Evolutionary conservation across 2,113 vertebrate genomes (phyloP), one percentile per base, ranked within the genome.

Genomic region (Ciconia stormi): DNA sequence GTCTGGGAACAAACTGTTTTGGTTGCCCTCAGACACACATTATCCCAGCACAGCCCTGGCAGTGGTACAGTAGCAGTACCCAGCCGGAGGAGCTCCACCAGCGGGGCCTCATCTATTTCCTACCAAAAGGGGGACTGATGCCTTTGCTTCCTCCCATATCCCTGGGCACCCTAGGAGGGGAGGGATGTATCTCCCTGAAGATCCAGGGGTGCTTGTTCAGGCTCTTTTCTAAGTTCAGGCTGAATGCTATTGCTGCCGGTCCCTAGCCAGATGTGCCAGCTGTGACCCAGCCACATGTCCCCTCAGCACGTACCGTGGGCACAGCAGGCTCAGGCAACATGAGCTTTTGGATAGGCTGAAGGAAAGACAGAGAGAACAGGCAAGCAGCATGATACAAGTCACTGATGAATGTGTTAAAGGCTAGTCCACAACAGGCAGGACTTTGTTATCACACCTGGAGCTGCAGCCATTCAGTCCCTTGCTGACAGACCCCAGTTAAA

Each of bases 1-100:
- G 85, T 85, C 92, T 93, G 95, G 90, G 96, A 96, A 93, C 74
- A 92, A 87, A 52, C 89, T 56, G 84, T 72, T 96, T 96, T 82
- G 9, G 32, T 90, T 92, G 82, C 74, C 96, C 62, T 95, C 89
- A 82, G 89, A 94, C 81, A 84, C 22, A 22, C 36, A 74, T 84
- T 71, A 87, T 50, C 77, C 77, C 38, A 62, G 69, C 59, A 47
- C 10, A 66, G 76, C 61, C 56, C 66, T 80, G 81, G 61, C 49
- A 69, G 84, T 0, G 0, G 36, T 4, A 1, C 0, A 2, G 59
- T 46, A 90, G 84, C 0, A 0, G 52, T 38, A 72, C 34, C 36
- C 49, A 73, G 52, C 6, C 3, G 0, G 78, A 85, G 52, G 34
- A 87, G 8, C 15, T 93, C 40, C 25, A 17, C 7, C 1, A 1